Conservation (phyloP, 2,797 vertebrate genomes). For the Bradypodion ventrale region DNA sequence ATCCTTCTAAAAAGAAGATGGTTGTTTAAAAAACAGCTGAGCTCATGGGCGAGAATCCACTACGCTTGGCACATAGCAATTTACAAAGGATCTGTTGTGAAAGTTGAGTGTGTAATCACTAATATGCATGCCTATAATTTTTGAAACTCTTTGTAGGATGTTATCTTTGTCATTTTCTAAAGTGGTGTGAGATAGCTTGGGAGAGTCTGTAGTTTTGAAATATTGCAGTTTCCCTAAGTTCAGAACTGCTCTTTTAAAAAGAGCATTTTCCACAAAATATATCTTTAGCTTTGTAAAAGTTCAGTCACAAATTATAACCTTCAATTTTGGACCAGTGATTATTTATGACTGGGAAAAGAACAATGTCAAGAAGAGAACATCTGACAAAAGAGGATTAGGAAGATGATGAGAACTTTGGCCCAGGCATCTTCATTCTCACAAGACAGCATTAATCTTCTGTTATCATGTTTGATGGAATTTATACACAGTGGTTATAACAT, state of each 20-base stretch:
- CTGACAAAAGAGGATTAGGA: slow-evolving; percentile 59
- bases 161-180: slow-evolving; percentile 45
- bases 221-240: slow-evolving; percentile 66
- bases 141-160: neutral
- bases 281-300: slow-evolving; percentile 73
- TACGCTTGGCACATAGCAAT: neutral
- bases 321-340: slow-evolving; percentile 58
- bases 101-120: slow-evolving; percentile 11
- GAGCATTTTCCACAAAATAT: slow-evolving; percentile 65
- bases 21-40: neutral
- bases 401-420: slow-evolving; percentile 23
- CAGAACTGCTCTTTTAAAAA: slow-evolving; percentile 72
- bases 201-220: slow-evolving; percentile 64
- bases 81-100: slow-evolving; percentile 16
- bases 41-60: slow-evolving; percentile 5
- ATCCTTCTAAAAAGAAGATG: slow-evolving; percentile 1
- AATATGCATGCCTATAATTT: neutral
- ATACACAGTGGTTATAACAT: slow-evolving; percentile 13
- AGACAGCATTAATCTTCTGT: slow-evolving; percentile 7
- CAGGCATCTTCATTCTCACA: slow-evolving; percentile 33
- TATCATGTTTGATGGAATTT: slow-evolving; percentile 11
- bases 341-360: slow-evolving; percentile 59
- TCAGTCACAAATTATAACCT: slow-evolving; percentile 74
- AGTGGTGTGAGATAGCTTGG: slow-evolving; percentile 58
- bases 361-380: slow-evolving; percentile 58